Percentiles rank a stretch among this genome's conserved stretches.
These are phyloP conservation scores for Myocastor coypus DNA, from an alignment of 2,113 vertebrate genomes.

Conservation along the genomic window DNA sequence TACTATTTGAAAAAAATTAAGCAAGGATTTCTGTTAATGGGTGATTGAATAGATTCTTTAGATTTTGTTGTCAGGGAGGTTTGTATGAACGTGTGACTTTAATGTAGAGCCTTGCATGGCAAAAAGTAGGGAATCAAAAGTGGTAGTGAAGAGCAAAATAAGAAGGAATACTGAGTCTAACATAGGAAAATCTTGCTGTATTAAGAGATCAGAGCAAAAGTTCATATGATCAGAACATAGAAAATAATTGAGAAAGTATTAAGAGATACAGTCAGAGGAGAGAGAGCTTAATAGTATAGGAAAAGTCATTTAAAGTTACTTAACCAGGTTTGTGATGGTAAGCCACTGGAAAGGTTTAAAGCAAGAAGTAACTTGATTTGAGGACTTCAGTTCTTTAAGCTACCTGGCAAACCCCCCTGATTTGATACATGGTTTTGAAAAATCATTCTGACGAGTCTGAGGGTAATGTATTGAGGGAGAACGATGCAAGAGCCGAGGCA, in stretches of 20 bases:
- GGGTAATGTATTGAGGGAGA: not conserved
- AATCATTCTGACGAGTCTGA: not conserved
- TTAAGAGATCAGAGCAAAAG: not conserved
- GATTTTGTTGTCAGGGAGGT: not conserved
- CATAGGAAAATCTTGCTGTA: not conserved
- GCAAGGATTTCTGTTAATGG: not conserved
- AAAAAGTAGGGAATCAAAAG: not conserved
- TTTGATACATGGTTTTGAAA: constrained; percentile 22
- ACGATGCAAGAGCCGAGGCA: not conserved
- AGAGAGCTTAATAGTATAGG: not conserved
- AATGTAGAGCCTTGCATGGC: constrained; percentile 12
- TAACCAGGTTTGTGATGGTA: not conserved
- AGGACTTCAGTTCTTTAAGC: too few relatives aligned
- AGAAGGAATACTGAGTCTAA: not conserved
- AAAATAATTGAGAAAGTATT: not conserved
- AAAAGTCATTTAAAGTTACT: not conserved
- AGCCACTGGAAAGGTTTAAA: not conserved
- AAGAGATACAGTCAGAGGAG: not conserved
- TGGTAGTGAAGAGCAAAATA: not conserved
- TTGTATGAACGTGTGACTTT: not conserved
- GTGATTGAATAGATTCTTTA: not conserved
- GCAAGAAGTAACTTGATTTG: not conserved
- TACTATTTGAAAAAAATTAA: not conserved
- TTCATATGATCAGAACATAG: not conserved
- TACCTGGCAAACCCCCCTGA: too few relatives aligned